Percentiles rank a stretch among this genome's conserved stretches.
Evolutionary conservation across 2,888 invertebrate species (phyloP).

Genomic region (Chalcosyrphus nemorum): DNA sequence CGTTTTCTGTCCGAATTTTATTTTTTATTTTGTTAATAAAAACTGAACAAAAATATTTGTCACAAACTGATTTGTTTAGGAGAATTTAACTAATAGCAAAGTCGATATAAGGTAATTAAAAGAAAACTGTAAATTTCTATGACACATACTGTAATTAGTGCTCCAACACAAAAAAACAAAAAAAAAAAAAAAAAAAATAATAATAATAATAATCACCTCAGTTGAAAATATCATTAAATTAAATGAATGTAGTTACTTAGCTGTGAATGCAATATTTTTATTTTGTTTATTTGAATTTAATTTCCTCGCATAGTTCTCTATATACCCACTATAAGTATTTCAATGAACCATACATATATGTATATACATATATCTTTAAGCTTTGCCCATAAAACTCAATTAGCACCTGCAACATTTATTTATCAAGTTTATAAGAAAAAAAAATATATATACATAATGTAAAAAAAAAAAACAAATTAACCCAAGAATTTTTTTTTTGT

Average conservation of each 20-base stretch:
- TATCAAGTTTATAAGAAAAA: slow-evolving; percentile 33
- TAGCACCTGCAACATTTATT: slow-evolving; percentile 63
- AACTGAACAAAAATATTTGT: slow-evolving; percentile 15
- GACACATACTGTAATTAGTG: slow-evolving; percentile 49
- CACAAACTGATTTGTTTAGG: slow-evolving; percentile 58
- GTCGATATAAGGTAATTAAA: slow-evolving; percentile 63
- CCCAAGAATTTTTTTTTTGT: slow-evolving; percentile 46
- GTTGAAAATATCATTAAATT: slow-evolving; percentile 46
- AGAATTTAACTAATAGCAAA: slow-evolving; percentile 37
- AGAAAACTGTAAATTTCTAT: slow-evolving; percentile 48
- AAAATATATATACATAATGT: slow-evolving; percentile 34
- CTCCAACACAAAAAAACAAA: too few species aligned
- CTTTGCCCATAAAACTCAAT: slow-evolving; percentile 57
- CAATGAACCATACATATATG: slow-evolving; percentile 1
- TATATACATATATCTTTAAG: slow-evolving; percentile 42
- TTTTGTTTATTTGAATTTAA: slow-evolving; percentile 32
- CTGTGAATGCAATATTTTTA: slow-evolving; percentile 59
- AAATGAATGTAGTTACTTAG: slow-evolving; percentile 56
- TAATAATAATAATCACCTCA: slow-evolving; percentile 39
- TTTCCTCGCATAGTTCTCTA: slow-evolving; percentile 57
- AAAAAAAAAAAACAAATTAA: slow-evolving; percentile 18
- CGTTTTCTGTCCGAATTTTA: slow-evolving; percentile 34
- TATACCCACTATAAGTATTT: slow-evolving; percentile 29
- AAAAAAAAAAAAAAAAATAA: too few species aligned
- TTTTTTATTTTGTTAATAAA: slow-evolving; percentile 1